These are phyloP conservation scores for Tethea ocularis DNA, from an alignment of 2,888 invertebrate genomes.

Conservation along the genomic window DNA sequence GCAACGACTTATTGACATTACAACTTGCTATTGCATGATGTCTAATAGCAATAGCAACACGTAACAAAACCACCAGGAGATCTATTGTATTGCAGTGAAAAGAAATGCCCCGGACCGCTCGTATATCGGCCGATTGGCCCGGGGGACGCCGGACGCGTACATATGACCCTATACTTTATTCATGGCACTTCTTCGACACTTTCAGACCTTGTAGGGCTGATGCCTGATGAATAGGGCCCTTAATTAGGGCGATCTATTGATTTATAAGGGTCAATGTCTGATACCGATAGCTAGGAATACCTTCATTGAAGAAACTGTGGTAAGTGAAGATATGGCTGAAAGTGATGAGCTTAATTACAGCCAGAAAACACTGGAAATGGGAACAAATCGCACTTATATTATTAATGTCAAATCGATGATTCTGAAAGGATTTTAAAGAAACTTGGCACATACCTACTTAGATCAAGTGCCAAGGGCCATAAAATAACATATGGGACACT, in stretches of 20 bases:
- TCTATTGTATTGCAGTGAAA: constrained; percentile 47
- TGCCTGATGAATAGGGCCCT: constrained; percentile 29
- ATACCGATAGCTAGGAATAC: not conserved
- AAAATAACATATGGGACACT: too few relatives aligned
- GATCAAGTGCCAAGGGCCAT: too few relatives aligned
- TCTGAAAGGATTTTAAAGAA: too few relatives aligned
- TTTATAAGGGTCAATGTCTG: not conserved
- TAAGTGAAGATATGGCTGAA: too few relatives aligned
- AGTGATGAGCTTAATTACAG: too few relatives aligned
- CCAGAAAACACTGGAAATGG: too few relatives aligned
- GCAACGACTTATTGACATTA: not conserved
- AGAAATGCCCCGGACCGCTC: constrained; percentile 42
- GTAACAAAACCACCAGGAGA: constrained; percentile 30
- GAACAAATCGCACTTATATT: too few relatives aligned
- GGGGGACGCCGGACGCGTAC: constrained; percentile 35
- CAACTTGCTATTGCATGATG: not conserved
- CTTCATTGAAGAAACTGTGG: too few relatives aligned
- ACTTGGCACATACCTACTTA: too few relatives aligned
- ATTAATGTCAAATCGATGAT: too few relatives aligned
- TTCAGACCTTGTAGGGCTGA: constrained; percentile 17
- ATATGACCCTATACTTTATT: constrained; percentile 40
- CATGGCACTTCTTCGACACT: constrained; percentile 35
- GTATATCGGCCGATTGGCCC: constrained; percentile 46
- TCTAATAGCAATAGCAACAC: constrained; percentile 17
- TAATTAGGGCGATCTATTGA: constrained; percentile 13